phyloP scores from a whole-genome alignment of 2,888 invertebrate species.

The Venusia cambrica region DNA sequence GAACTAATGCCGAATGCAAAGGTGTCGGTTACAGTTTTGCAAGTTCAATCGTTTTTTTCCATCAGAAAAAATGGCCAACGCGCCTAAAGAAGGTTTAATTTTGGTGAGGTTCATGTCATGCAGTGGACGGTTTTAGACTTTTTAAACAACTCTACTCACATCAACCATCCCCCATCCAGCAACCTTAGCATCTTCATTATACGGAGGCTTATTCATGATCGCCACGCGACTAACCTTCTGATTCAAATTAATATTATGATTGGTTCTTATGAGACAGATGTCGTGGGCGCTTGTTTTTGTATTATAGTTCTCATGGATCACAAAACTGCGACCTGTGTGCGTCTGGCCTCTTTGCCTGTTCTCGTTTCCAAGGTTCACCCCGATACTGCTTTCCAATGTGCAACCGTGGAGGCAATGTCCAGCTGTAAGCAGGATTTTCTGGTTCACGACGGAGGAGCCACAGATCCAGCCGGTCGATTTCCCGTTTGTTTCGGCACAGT shows the following conservation, averaged over 20 bases:
- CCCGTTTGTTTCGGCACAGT: conserved; percentile 3
- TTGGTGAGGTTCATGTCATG: no score
- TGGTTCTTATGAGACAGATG: conserved; percentile 32
- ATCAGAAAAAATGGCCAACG: neutral
- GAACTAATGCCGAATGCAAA: no score
- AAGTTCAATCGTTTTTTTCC: no score
- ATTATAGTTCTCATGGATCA: conserved; percentile 32
- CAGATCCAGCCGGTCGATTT: conserved; percentile 26
- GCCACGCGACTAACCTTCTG: conserved; percentile 22
- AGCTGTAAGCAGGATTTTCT: conserved; percentile 19
- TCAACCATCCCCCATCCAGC: conserved; percentile 21
- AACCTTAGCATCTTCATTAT: conserved; percentile 15
- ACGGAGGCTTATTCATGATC: conserved; percentile 16
- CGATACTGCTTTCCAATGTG: neutral
- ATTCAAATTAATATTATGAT: conserved; percentile 21
- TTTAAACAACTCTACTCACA: conserved; percentile 15
- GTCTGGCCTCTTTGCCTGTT: conserved; percentile 1
- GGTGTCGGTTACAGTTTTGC: no score
- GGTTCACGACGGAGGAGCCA: conserved; percentile 31
- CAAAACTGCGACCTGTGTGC: conserved; percentile 15
- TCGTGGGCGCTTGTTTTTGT: conserved; percentile 24
- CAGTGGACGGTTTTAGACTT: no score
- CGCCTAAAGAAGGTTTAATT: no score
- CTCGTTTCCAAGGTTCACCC: neutral
- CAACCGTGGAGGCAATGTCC: conserved; percentile 14